These are phyloP conservation scores for Siphlonurus alternatus DNA, from an alignment of 2,888 invertebrate species.

Conservation along the genomic window DNA sequence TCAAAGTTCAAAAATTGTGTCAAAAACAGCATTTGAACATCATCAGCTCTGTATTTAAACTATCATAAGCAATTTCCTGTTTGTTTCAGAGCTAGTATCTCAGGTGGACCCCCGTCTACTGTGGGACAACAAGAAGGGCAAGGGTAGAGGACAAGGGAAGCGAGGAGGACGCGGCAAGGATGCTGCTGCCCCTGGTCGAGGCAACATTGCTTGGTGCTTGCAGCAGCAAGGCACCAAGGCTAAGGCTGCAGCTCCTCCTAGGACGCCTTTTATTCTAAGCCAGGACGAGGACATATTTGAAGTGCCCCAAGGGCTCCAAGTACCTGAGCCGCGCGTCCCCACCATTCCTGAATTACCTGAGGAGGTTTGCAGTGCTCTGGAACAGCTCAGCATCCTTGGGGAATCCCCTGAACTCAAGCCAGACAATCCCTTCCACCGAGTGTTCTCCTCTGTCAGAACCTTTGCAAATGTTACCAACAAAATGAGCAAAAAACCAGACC, in stretches of 20 bases:
- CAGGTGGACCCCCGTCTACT: background rate
- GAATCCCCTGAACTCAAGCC: background rate
- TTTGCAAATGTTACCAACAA: background rate
- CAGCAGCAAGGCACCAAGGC: background rate
- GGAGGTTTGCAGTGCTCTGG: background rate
- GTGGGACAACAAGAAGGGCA: background rate
- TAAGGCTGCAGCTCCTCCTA: background rate
- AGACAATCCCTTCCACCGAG: background rate
- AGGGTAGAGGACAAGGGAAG: background rate
- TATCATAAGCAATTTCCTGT: too few relatives aligned
- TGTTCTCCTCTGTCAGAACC: background rate
- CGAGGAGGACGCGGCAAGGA: background rate
- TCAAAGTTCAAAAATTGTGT: too few relatives aligned
- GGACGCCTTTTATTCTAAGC: too few relatives aligned
- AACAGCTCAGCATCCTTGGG: background rate
- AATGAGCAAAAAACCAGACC: background rate
- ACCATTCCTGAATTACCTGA: background rate
- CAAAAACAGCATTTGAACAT: too few relatives aligned
- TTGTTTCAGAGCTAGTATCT: background rate
- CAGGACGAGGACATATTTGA: background rate
- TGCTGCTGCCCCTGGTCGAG: background rate
- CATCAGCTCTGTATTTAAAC: too few relatives aligned
- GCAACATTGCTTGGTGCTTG: background rate
- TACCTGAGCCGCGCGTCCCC: background rate
- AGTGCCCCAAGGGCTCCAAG: background rate